Evolutionary conservation across 2,113 vertebrate species (phyloP), one percentile per base, ranked within the genome.

Genomic region (Ploceus nigricollis): DNA sequence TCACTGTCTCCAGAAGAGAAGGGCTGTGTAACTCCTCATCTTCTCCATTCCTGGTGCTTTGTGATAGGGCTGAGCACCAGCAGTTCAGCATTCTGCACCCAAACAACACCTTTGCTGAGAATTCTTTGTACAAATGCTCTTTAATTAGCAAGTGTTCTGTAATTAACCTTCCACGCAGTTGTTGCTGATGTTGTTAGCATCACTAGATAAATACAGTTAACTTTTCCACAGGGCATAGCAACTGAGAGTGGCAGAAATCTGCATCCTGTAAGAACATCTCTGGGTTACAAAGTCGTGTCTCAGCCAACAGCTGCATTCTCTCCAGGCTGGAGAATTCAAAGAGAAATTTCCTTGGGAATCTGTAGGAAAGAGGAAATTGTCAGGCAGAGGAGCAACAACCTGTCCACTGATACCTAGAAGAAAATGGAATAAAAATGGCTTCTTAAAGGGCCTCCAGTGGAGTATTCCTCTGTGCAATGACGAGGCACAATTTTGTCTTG

Each of bases 101-200:
- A 87, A 56, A 57, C 25, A 71, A 15, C 40, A 27, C 47, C 71
- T 80, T 77, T 23, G 54, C 45, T 69, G 76, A 50, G 42, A 65
- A 23, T 65, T 65, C 60, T 37, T 61, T 56, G 47, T 37, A 23
- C 15, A 85, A 63, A 61, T 57, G 50, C 30, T 63, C 45, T 58
- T 76, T 75, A 72, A 72, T 94, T 76, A 86, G 53, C 37, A 42
- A 60, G 23, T 82, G n/a, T 28, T 80, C 22, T 80, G 81, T 92
- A 86, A 86, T 94, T 88, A 92, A 45, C 39, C 37, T 57, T 73
- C 31, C 40, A 3, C 9, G 5, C 10, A 39, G 47, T 82, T 48
- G 44, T 28, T 81, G 58, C 54, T 73, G 86, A 15, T 82, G 61
- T 53, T 82, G 18, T 44, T 88, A 73, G 63, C 82, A 39, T 42